phyloP scores from a whole-genome alignment of 2,797 vertebrate genomes.

The Hippopotamyrus pictus region DNA sequence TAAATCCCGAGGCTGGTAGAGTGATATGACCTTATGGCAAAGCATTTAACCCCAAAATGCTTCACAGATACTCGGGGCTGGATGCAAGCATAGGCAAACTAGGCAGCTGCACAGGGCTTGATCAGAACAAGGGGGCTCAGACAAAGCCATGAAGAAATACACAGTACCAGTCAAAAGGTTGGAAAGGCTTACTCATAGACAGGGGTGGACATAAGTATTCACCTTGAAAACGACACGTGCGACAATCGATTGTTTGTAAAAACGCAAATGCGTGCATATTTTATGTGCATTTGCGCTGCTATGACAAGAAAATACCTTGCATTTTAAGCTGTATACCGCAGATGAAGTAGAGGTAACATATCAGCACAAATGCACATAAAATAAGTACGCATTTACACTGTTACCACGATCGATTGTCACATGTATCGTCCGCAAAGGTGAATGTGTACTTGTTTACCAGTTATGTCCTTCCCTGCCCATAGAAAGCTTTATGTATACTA shows the following conservation, averaged over 20 bases:
- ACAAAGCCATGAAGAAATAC: not conserved
- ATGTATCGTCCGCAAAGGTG: no score
- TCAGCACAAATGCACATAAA: not conserved
- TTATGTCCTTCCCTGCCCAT: not conserved
- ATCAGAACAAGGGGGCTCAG: not conserved
- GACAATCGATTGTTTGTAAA: no score
- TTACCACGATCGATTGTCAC: no score
- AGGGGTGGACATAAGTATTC: no score
- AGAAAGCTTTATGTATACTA: not conserved
- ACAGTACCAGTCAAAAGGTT: not conserved
- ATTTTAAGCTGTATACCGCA: no score
- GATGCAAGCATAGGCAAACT: not conserved
- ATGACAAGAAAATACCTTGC: no score
- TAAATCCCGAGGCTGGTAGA: not conserved
- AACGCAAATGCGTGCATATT: no score
- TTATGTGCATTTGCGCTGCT: no score
- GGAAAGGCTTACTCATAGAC: not conserved
- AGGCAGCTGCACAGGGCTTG: not conserved
- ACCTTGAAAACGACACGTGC: no score
- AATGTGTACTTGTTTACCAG: not conserved
- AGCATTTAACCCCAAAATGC: not conserved
- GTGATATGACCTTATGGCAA: not conserved
- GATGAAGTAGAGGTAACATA: no score
- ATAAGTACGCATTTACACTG: not conserved
- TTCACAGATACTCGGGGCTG: not conserved